Conservation (phyloP, 2,797 vertebrate genomes). For the Enteromius viviparus region DNA sequence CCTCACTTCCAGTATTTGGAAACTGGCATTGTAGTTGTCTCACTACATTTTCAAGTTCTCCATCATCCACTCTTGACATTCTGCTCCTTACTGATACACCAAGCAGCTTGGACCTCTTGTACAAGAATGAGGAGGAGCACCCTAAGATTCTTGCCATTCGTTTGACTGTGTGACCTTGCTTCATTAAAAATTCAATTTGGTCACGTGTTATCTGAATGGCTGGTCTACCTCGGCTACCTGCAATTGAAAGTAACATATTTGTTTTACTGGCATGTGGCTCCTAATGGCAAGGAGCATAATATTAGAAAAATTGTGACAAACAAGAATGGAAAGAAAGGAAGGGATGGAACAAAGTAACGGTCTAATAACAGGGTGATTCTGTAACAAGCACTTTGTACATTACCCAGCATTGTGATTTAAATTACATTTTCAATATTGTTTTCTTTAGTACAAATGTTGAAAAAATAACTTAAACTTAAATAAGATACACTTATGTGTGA, state of each 20-base stretch:
- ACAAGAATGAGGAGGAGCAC: conserved; percentile 44
- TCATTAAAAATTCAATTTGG: conserved; percentile 42
- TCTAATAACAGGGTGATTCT: neutral
- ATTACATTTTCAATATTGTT: too few relatives aligned
- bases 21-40: too few relatives aligned
- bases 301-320: too few relatives aligned
- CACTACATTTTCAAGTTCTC: too few relatives aligned
- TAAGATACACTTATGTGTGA: too few relatives aligned
- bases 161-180: conserved; percentile 51
- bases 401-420: too few relatives aligned
- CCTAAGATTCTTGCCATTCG: conserved; percentile 35
- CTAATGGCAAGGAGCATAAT: too few relatives aligned
- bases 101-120: conserved; percentile 6
- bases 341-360: neutral
- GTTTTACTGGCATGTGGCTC: neutral
- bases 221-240: conserved; percentile 47
- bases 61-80: conserved; percentile 29
- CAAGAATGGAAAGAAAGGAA: neutral
- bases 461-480: too few relatives aligned
- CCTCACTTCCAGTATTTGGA: too few relatives aligned
- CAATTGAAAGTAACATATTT: conserved; percentile 2
- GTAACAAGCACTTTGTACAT: too few relatives aligned
- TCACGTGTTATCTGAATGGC: conserved; percentile 18
- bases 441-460: too few relatives aligned
- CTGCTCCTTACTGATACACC: conserved; percentile 20